Evolutionary conservation across 1,140 invertebrate genomes (phyloP), one percentile per base, ranked within the genome.

Genomic region (Drosophila leontia): DNA sequence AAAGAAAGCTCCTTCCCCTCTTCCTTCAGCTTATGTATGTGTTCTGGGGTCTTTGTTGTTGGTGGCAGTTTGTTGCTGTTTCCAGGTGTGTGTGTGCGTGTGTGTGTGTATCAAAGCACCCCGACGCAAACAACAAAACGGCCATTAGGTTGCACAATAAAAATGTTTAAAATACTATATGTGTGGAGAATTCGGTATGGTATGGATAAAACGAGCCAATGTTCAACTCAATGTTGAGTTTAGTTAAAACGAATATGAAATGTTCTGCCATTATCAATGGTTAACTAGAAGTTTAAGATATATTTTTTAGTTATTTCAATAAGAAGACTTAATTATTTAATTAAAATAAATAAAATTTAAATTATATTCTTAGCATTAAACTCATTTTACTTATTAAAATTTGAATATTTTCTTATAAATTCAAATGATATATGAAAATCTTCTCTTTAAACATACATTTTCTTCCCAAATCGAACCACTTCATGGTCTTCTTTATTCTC

Each of bases 91-190:
- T 26, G 41, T 23, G 51, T 58, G n/a, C 12, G 41, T 64, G 50
- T 19, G 44, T 70, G 35, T 26, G 41, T 23, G 51, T 58, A 63
- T 81, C 68, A 75, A 78, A 70, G 75, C 53, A 47, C 51, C 56
- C 56, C 51, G 48, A 64, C 58, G 51, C 77, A 47, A 80, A 86
- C 78, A 86, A 88, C 80, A 83, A 87, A 83, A 83, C 71, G 70
- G 70, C 83, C 79, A 82, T 86, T 86, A 86, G 63, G 70, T 87
- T 82, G 75, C 80, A 83, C 84, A 83, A 88, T 87, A 88, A 87
- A 87, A 88, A 79, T 82, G 65, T 87, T 83, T 87, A 87, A 87
- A 87, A 87, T 86, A 86, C 68, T 77, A 82, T 77, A 68, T 58
- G 48, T 69, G 62, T 19, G 64, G 15, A 37, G 75, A 56, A 82